A percentile compares a stretch with the other conserved stretches of the same genome.
Evolutionary conservation across 2,113 vertebrate genomes (phyloP).

Genomic region (Anthoscopus minutus): DNA sequence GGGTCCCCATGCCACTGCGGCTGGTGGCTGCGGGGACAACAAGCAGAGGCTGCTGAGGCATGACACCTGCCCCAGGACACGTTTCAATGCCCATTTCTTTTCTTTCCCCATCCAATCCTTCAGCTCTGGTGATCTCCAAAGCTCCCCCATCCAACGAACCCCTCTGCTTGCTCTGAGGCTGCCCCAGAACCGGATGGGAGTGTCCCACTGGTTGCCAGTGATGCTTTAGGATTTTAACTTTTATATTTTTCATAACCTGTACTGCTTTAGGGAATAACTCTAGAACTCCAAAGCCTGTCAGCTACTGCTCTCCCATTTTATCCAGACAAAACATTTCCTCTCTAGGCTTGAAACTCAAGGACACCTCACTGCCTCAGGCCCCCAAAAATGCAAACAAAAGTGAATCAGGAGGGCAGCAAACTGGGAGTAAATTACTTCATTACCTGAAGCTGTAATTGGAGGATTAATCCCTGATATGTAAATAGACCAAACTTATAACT

Average conservation of each 20-base stretch:
- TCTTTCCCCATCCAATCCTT: background rate
- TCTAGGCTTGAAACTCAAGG: background rate
- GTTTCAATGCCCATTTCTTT: rapidly evolving
- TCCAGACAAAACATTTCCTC: background rate
- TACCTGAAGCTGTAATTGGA: background rate
- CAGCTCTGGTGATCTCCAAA: background rate
- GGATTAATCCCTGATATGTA: background rate
- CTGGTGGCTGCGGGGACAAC: background rate
- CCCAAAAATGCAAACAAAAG: background rate
- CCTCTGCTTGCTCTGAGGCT: no score
- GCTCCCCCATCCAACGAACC: rapidly evolving
- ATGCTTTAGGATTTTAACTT: background rate
- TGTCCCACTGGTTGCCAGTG: no score
- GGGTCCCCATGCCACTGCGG: conserved; percentile 66
- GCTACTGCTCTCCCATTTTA: background rate
- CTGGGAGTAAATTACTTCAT: no score
- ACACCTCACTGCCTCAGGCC: background rate
- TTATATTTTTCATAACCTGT: background rate
- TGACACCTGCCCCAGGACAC: background rate
- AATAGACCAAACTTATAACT: background rate
- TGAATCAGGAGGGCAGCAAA: background rate
- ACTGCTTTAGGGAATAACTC: background rate
- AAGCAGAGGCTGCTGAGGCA: background rate
- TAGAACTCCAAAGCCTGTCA: background rate
- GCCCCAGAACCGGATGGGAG: no score